These are phyloP conservation scores for Rhipidura dahli DNA, from an alignment of 2,113 vertebrate genomes.

Conservation along the genomic window DNA sequence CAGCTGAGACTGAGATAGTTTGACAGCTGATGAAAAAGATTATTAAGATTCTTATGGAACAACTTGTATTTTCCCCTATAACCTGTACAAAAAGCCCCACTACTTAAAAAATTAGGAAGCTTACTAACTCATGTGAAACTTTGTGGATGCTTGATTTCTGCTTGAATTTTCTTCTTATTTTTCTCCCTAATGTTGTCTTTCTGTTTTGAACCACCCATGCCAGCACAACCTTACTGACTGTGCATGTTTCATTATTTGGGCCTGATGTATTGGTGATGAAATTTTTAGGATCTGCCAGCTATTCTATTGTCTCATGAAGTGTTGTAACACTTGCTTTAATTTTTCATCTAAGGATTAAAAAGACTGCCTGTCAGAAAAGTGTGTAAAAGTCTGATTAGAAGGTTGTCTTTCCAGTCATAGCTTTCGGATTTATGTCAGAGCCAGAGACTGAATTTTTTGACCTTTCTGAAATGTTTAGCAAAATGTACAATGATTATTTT, in stretches of 20 bases:
- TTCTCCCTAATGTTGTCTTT: not conserved
- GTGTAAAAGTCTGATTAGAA: not conserved
- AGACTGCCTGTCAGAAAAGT: not conserved
- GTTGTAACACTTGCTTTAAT: not conserved
- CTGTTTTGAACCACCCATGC: not conserved
- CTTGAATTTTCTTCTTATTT: not conserved
- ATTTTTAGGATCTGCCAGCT: not conserved
- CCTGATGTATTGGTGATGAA: not conserved
- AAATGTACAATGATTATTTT: not conserved
- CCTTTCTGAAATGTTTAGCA: not conserved
- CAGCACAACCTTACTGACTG: not conserved
- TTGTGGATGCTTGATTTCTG: not conserved
- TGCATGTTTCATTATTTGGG: not conserved
- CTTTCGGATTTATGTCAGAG: not conserved
- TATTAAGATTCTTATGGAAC: not conserved
- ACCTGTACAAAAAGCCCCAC: not conserved
- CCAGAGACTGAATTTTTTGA: not conserved
- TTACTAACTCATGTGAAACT: not conserved
- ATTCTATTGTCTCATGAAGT: not conserved
- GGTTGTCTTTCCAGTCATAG: not conserved
- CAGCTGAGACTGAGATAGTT: not conserved
- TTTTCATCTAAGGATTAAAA: not conserved
- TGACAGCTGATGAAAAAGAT: not conserved
- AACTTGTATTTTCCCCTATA: not conserved
- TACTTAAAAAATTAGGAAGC: not conserved